A percentile compares a stretch with the other conserved stretches of the same genome.
These are phyloP conservation scores for Myodes glareolus DNA, from an alignment of 2,113 vertebrate species.

Conservation along the genomic window DNA sequence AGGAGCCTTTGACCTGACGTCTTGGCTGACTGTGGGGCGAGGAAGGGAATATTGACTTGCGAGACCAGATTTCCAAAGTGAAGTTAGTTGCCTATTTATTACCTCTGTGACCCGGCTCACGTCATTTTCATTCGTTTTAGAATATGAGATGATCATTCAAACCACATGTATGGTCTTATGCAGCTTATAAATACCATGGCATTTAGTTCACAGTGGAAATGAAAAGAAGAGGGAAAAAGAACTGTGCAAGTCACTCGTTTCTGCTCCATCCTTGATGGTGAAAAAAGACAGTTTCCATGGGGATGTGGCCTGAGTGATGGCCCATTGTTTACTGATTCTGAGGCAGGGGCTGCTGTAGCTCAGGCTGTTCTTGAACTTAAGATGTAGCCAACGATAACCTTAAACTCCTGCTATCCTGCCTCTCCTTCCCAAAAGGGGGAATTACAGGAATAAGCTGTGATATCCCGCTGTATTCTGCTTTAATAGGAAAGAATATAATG, in stretches of 20 bases:
- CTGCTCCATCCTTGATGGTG: constrained; percentile 56
- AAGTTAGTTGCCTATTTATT: neutral
- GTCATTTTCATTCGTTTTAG: neutral
- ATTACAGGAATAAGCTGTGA: neutral
- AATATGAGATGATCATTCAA: neutral
- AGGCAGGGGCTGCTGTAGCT: neutral
- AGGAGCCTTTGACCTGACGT: constrained; percentile 42
- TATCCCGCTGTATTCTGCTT: constrained; percentile 25
- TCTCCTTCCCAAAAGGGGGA: neutral
- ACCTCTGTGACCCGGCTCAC: constrained; percentile 4
- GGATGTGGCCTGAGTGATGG: constrained; percentile 47
- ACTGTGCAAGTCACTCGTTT: neutral
- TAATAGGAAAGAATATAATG: constrained; percentile 60
- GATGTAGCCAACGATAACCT: neutral
- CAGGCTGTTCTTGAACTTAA: neutral
- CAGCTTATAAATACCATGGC: neutral
- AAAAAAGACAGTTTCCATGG: constrained; percentile 67
- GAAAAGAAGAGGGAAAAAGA: neutral
- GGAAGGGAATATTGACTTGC: neutral
- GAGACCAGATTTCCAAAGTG: neutral
- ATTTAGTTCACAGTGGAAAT: neutral
- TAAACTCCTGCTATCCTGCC: neutral
- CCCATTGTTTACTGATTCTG: neutral
- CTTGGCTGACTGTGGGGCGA: neutral
- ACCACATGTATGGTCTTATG: neutral